A percentile compares a stretch with the other conserved stretches of the same genome.
These are phyloP conservation scores for Latrodectus elegans DNA, from an alignment of 2,888 invertebrate genomes.

Conservation along the genomic window DNA sequence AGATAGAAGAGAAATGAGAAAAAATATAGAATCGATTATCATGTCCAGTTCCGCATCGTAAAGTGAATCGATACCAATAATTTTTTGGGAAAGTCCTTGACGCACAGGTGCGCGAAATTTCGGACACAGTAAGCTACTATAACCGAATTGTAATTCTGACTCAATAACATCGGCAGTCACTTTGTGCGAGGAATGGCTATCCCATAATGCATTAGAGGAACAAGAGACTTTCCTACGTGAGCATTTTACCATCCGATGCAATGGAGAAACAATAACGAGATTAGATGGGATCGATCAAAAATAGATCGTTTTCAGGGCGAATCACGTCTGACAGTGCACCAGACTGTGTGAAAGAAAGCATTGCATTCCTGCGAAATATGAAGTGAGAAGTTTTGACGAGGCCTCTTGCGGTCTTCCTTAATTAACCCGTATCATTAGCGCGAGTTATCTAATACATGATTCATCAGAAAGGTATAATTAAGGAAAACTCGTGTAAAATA, in stretches of 20 bases:
- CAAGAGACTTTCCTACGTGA: constrained; percentile 12
- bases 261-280: constrained; percentile 15
- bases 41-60: constrained; percentile 8
- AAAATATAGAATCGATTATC: not conserved
- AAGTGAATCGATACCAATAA: constrained; percentile 22
- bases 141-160: constrained; percentile 37
- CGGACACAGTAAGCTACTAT: constrained; percentile 29
- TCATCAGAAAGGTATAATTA: too few species aligned
- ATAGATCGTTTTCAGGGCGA: constrained; percentile 32
- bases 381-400: not conserved
- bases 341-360: not conserved
- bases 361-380: not conserved
- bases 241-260: constrained; percentile 12
- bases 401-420: too few species aligned
- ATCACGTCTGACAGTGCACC: constrained; percentile 37
- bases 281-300: constrained; percentile 24
- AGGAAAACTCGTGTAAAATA: too few species aligned
- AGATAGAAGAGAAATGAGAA: too few species aligned
- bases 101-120: constrained; percentile 14
- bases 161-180: constrained; percentile 16
- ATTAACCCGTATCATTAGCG: too few species aligned
- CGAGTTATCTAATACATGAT: too few species aligned
- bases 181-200: not conserved
- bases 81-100: constrained; percentile 9
- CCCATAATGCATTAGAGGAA: constrained; percentile 18